Conservation (phyloP, 1,140 invertebrate genomes). For the Apis dorsata region DNA sequence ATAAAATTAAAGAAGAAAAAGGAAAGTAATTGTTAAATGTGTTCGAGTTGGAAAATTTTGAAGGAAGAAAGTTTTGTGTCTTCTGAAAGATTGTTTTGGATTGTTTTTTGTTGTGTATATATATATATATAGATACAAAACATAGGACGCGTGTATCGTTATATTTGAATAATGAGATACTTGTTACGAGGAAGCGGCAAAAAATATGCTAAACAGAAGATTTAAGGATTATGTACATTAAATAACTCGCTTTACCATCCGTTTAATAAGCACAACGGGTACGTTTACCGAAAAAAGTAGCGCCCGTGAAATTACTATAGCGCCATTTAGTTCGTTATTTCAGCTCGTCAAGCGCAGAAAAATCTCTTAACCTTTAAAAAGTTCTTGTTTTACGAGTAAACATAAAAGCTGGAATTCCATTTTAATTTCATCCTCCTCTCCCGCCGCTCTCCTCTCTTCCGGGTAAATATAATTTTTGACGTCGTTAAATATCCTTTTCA, state of each 20-base stretch:
- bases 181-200: too few species aligned
- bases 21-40: too few species aligned
- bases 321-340: background rate
- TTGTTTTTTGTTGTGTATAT: too few species aligned
- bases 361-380: background rate
- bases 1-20: too few species aligned
- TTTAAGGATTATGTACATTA: background rate
- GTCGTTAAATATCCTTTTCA: slow-evolving; percentile 4
- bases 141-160: too few species aligned
- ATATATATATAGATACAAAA: too few species aligned
- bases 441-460: background rate
- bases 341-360: background rate
- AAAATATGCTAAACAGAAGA: background rate
- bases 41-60: too few species aligned
- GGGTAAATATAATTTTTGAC: slow-evolving; percentile 26
- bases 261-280: background rate
- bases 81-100: too few species aligned
- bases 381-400: slow-evolving; percentile 12
- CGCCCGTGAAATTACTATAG: background rate
- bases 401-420: slow-evolving; percentile 1
- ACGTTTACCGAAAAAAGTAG: background rate
- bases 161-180: background rate
- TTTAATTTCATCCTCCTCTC: background rate
- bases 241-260: background rate
- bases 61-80: too few species aligned